Percentiles rank a stretch among this genome's conserved stretches.
Conservation (phyloP, 2,797 vertebrate genomes). For the Lophius americanus region DNA sequence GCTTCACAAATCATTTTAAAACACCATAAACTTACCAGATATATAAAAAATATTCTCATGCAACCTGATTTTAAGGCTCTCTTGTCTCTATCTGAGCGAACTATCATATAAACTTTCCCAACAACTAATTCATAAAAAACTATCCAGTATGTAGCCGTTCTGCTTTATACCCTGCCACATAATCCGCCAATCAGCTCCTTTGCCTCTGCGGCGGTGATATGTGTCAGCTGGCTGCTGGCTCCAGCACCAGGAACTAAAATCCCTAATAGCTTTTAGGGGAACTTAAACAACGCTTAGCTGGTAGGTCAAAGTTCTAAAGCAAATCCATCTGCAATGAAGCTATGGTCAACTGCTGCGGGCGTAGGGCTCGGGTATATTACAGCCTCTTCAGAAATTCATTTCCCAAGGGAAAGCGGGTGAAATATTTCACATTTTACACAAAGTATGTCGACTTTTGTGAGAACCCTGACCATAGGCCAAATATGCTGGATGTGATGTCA, state of each 20-base stretch:
- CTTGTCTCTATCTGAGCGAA: not conserved
- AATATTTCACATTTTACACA: constrained; percentile 75
- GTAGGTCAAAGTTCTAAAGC: constrained; percentile 76
- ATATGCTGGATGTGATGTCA: constrained; percentile 74
- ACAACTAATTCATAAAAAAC: not conserved
- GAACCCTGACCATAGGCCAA: constrained; percentile 65
- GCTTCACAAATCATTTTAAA: too few relatives aligned
- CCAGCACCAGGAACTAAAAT: constrained; percentile 68
- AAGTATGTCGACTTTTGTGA: constrained; percentile 68
- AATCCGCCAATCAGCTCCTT: constrained; percentile 61
- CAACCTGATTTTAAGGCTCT: not conserved
- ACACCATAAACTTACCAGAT: too few relatives aligned
- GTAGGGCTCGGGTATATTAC: constrained; percentile 30
- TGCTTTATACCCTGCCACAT: constrained; percentile 15
- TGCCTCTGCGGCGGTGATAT: constrained; percentile 55
- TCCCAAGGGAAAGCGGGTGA: constrained; percentile 67
- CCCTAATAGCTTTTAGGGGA: constrained; percentile 73
- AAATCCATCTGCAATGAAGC: constrained; percentile 67
- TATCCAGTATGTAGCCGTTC: constrained; percentile 24
- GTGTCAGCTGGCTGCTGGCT: constrained; percentile 74
- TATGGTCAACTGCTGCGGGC: constrained; percentile 25
- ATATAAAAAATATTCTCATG: not conserved
- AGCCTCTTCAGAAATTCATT: constrained; percentile 54
- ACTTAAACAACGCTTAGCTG: constrained; percentile 78
- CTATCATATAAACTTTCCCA: not conserved